These are phyloP conservation scores for Hirundichthys speculiger DNA, from an alignment of 2,113 vertebrate genomes.

Conservation along the genomic window DNA sequence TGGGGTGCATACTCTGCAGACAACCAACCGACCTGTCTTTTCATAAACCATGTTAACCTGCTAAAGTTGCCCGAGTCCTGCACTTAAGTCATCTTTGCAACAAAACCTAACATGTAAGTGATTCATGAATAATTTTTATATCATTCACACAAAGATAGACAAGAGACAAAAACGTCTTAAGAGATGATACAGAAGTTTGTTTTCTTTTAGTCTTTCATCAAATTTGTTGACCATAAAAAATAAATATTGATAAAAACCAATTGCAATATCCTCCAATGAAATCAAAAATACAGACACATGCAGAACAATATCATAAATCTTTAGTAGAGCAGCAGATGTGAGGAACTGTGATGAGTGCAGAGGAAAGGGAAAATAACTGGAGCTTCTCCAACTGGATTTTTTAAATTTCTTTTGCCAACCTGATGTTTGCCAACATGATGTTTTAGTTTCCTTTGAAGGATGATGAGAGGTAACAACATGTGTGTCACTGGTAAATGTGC, in stretches of 20 bases:
- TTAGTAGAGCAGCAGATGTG: slow-evolving; percentile 27
- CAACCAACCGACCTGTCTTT: too few species aligned
- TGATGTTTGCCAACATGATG: not conserved
- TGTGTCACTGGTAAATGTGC: too few species aligned
- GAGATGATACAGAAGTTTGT: not conserved
- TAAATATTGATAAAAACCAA: not conserved
- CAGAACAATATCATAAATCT: slow-evolving; percentile 1
- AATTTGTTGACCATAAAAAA: not conserved
- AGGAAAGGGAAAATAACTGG: slow-evolving; percentile 40
- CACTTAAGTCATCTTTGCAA: too few species aligned
- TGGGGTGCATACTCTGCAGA: too few species aligned
- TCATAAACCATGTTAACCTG: too few species aligned
- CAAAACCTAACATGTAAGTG: too few species aligned
- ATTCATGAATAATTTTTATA: too few species aligned
- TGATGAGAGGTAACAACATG: slow-evolving; percentile 9
- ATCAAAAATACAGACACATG: not conserved
- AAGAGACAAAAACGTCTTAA: not conserved
- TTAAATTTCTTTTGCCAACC: slow-evolving; percentile 19
- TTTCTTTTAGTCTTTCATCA: not conserved
- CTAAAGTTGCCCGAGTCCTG: too few species aligned
- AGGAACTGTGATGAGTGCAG: slow-evolving; percentile 22
- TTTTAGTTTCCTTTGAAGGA: slow-evolving; percentile 27
- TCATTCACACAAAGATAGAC: too few species aligned
- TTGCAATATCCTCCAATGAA: not conserved
- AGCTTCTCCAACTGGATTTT: slow-evolving; percentile 30